Percentiles rank a stretch among this genome's conserved stretches.
Evolutionary conservation across 1,140 invertebrate genomes (phyloP).

Genomic region (Bombus confusus): DNA sequence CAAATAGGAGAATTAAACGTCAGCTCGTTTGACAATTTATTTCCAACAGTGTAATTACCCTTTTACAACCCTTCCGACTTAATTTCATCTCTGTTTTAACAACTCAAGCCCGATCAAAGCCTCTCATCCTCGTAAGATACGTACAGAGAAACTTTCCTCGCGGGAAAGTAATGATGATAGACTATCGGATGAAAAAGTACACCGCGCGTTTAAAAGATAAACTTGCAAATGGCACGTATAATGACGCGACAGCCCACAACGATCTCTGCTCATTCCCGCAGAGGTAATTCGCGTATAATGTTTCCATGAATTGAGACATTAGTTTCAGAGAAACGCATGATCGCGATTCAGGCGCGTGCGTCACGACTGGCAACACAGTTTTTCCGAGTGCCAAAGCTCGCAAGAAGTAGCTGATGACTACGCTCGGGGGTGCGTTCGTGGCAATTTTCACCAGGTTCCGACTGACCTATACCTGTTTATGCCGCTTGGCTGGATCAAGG

Average conservation of each 20-base stretch:
- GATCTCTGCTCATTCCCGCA: background rate
- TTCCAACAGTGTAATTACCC: background rate
- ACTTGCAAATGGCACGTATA: conserved; percentile 30
- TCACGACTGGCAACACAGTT: background rate
- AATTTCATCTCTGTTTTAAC: background rate
- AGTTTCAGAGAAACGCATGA: conserved; percentile 26
- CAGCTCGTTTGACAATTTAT: background rate
- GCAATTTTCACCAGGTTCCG: conserved; percentile 62
- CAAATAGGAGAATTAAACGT: background rate
- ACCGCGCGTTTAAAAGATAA: conserved; percentile 21
- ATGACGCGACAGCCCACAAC: background rate
- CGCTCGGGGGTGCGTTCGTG: conserved; percentile 27
- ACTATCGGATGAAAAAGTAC: conserved; percentile 5
- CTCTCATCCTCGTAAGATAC: too few relatives aligned
- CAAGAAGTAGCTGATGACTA: conserved; percentile 47
- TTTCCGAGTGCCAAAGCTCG: background rate
- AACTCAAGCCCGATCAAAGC: background rate
- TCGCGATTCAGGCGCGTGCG: background rate
- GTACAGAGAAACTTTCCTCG: background rate
- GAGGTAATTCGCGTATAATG: conserved; percentile 39
- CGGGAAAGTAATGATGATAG: conserved; percentile 1
- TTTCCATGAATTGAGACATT: conserved; percentile 63
- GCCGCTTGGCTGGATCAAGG: conserved; percentile 35
- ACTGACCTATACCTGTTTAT: conserved; percentile 55
- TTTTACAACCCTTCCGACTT: background rate